phyloP scores from a whole-genome alignment of 2,888 invertebrate genomes.

The Nasonia oneida region DNA sequence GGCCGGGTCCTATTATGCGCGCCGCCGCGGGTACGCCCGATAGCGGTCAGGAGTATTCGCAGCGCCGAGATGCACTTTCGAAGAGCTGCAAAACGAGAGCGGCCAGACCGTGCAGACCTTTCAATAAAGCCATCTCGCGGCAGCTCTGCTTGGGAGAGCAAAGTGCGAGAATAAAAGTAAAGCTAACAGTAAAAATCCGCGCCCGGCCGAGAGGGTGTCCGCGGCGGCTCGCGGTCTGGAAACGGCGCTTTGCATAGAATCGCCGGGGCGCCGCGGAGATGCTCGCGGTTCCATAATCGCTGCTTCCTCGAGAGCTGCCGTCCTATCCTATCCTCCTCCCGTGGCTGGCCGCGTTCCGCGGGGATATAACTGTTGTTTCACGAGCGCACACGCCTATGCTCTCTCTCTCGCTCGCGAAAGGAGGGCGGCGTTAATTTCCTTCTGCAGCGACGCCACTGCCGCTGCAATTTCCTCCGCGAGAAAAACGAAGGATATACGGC shows the following conservation, averaged over 20 bases:
- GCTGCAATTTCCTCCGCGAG: conserved; percentile 50
- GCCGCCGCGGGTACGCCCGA: background rate
- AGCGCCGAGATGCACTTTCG: background rate
- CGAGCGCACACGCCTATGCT: conserved; percentile 47
- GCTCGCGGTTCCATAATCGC: conserved; percentile 43
- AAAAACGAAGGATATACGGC: conserved; percentile 7
- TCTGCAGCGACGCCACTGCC: conserved; percentile 48
- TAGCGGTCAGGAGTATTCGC: background rate
- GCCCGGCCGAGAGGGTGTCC: background rate
- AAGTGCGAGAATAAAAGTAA: background rate
- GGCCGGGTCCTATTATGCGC: background rate
- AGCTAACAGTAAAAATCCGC: background rate
- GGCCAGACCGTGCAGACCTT: too few species aligned
- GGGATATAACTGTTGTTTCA: conserved; percentile 61
- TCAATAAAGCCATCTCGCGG: background rate
- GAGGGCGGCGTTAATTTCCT: conserved; percentile 66
- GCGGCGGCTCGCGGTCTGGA: conserved; percentile 11
- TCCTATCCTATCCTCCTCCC: background rate
- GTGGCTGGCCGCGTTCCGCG: conserved; percentile 42
- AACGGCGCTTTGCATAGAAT: conserved; percentile 62
- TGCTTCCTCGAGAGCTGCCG: conserved; percentile 27
- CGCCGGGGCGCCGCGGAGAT: conserved; percentile 6
- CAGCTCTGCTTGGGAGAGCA: background rate
- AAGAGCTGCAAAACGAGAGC: background rate
- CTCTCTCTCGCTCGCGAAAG: conserved; percentile 62